Conservation (phyloP, 35 echinoderm and acorn worm species). For the Patiria miniata region DNA sequence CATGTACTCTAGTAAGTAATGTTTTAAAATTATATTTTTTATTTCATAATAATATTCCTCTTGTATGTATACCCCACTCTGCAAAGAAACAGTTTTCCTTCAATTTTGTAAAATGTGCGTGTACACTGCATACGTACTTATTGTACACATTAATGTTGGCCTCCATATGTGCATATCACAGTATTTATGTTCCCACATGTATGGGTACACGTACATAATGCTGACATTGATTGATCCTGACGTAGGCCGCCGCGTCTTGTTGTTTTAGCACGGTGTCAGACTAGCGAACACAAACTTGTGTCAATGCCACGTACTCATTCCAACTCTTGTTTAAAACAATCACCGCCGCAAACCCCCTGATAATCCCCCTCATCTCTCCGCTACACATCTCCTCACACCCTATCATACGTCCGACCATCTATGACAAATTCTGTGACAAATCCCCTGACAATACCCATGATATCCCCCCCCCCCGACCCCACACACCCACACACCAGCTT, state of each 20-base stretch:
- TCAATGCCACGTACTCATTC: not conserved
- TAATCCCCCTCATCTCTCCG: not conserved
- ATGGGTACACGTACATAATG: too few species aligned
- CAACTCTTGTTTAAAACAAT: not conserved
- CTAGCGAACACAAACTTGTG: not conserved
- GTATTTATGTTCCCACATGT: too few species aligned
- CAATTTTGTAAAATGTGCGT: too few species aligned
- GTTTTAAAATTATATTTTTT: too few species aligned
- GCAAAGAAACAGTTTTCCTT: too few species aligned
- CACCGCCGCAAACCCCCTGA: constrained; percentile 1
- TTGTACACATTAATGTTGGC: too few species aligned
- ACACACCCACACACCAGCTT: not conserved
- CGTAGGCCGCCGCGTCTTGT: not conserved
- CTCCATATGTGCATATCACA: too few species aligned
- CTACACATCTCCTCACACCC: not conserved
- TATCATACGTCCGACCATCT: not conserved
- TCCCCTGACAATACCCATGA: not conserved
- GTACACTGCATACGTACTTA: too few species aligned
- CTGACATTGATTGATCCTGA: too few species aligned
- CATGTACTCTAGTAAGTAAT: too few species aligned
- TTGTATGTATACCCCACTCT: too few species aligned
- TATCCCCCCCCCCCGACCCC: not conserved
- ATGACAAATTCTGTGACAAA: not conserved
- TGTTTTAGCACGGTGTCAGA: not conserved
- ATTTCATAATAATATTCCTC: too few species aligned